These are phyloP conservation scores for Penaeus indicus DNA, from an alignment of 1,140 invertebrate genomes.

Conservation along the genomic window DNA sequence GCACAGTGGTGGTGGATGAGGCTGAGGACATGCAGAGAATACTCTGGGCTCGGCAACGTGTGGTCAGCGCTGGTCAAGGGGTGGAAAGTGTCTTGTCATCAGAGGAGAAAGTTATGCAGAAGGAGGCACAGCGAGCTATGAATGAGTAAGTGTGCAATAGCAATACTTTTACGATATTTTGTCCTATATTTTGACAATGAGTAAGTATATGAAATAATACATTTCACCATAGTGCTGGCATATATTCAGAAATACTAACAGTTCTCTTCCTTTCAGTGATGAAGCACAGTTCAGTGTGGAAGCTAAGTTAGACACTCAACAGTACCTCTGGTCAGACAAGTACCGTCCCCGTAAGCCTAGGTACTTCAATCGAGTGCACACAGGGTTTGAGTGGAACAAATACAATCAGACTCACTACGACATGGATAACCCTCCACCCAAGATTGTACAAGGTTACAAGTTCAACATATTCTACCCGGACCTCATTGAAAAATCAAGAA, in stretches of 20 bases:
- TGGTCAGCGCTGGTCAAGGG: conserved; percentile 83
- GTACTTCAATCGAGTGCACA: conserved; percentile 94
- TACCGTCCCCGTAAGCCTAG: conserved; percentile 96
- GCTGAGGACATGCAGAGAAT: conserved; percentile 84
- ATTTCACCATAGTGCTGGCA: not conserved
- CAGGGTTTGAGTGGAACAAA: conserved; percentile 99
- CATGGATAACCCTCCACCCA: conserved; percentile 99
- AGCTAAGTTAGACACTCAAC: conserved; percentile 85
- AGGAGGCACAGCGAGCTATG: conserved; percentile 91
- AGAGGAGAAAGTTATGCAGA: conserved; percentile 75
- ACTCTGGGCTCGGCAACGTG: conserved; percentile 78
- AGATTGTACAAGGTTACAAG: conserved; percentile 99
- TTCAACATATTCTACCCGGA: conserved; percentile 99
- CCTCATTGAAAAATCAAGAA: conserved; percentile 94
- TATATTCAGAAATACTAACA: not conserved
- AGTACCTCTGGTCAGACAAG: conserved; percentile 98
- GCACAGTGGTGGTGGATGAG: conserved; percentile 83
- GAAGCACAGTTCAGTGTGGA: conserved; percentile 96
- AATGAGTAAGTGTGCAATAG: conserved; percentile 70
- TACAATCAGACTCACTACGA: conserved; percentile 99
- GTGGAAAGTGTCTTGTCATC: conserved; percentile 79
- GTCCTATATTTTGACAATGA: not conserved
- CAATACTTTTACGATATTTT: not conserved
- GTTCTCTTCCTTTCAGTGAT: conserved; percentile 73
- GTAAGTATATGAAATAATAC: not conserved